A percentile compares a stretch with the other conserved stretches of the same genome.
These are phyloP conservation scores for Apis florea DNA, from an alignment of 1,140 invertebrate species.

Conservation along the genomic window DNA sequence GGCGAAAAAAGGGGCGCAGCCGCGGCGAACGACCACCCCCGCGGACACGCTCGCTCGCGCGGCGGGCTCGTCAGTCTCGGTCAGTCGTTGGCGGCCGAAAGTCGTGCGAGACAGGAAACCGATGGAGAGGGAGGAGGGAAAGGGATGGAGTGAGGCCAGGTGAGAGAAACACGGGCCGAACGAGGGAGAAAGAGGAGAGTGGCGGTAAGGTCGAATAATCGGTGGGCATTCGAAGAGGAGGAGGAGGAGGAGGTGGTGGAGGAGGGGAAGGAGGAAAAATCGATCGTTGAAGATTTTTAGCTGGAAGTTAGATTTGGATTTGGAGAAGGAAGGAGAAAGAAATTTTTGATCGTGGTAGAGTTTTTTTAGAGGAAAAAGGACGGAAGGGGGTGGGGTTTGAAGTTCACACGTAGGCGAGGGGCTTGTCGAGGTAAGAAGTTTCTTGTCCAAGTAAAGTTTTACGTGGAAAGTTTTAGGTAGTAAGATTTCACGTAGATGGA, in stretches of 20 bases:
- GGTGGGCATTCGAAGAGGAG: not conserved
- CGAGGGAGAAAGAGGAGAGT: not conserved
- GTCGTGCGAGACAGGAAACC: conserved; percentile 47
- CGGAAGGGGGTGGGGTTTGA: not conserved
- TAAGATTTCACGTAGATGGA: no score
- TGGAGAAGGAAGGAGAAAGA: not conserved
- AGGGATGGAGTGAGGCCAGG: not conserved
- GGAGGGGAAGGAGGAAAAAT: not conserved
- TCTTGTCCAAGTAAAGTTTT: not conserved
- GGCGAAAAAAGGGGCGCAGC: conserved; percentile 62
- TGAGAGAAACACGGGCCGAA: not conserved
- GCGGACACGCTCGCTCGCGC: conserved; percentile 52
- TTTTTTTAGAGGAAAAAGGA: not conserved
- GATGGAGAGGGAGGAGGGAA: conserved; percentile 15
- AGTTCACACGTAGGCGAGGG: not conserved
- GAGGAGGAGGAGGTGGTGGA: not conserved
- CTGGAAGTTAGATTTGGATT: not conserved
- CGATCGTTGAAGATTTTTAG: not conserved
- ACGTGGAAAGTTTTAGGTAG: not conserved
- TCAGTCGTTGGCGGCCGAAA: conserved; percentile 68
- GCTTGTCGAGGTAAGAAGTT: not conserved
- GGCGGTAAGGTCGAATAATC: not conserved
- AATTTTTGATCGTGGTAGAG: not conserved
- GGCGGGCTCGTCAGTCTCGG: conserved; percentile 63
- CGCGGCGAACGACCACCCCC: conserved; percentile 60